Evolutionary conservation across 2,113 vertebrate genomes (phyloP).

Genomic region (Xenotilapia leptura): DNA sequence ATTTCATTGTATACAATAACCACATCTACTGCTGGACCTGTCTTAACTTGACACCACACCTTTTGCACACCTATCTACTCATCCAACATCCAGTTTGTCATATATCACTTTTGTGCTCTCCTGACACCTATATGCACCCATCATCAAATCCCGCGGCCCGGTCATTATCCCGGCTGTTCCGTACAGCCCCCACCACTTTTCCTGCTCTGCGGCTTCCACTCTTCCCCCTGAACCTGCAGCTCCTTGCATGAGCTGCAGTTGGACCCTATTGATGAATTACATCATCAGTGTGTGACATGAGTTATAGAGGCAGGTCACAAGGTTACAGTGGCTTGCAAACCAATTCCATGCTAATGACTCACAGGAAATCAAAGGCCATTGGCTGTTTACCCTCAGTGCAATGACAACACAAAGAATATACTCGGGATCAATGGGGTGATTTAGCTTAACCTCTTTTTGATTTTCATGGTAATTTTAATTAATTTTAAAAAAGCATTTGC

Average conservation of each 20-base stretch:
- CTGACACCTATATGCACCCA: constrained; percentile 41
- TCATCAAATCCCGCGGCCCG: constrained; percentile 40
- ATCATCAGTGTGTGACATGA: constrained; percentile 76
- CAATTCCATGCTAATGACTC: constrained; percentile 76
- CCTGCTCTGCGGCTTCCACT: constrained; percentile 7
- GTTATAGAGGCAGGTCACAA: constrained; percentile 68
- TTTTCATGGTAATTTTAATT: neutral
- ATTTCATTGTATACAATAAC: constrained; percentile 33
- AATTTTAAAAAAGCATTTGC: neutral
- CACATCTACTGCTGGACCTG: constrained; percentile 11
- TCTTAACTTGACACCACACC: constrained; percentile 7
- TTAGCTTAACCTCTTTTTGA: neutral
- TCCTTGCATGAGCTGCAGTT: constrained; percentile 44
- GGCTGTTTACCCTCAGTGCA: constrained; percentile 50
- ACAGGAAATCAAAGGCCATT: constrained; percentile 65
- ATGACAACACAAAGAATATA: constrained; percentile 39
- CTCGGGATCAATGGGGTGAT: constrained; percentile 28
- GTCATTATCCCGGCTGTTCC: constrained; percentile 48
- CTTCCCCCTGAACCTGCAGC: constrained; percentile 18
- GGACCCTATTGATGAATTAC: constrained; percentile 73
- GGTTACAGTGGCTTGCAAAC: constrained; percentile 65
- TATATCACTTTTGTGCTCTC: constrained; percentile 45
- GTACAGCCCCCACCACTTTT: neutral
- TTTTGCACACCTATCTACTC: constrained; percentile 10
- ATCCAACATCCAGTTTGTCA: constrained; percentile 14